Percentiles rank a stretch among this genome's conserved stretches.
These are phyloP conservation scores for Drosophila pachea DNA, from an alignment of 1,140 invertebrate species.

Conservation along the genomic window DNA sequence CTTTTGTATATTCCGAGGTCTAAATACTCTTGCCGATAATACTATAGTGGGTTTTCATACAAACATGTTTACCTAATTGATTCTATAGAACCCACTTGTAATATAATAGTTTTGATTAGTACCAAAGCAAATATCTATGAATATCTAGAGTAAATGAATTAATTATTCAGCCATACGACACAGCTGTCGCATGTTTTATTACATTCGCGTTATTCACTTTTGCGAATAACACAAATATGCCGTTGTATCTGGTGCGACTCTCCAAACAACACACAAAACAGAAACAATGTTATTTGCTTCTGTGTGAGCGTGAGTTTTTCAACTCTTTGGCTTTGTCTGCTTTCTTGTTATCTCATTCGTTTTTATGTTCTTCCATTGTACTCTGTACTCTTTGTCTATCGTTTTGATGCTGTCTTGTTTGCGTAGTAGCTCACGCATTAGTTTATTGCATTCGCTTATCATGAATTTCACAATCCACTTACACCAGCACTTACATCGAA, in stretches of 20 bases:
- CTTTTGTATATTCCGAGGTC: background rate
- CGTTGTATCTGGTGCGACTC: slow-evolving; percentile 44
- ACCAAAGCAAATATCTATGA: background rate
- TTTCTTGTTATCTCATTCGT: slow-evolving; percentile 55
- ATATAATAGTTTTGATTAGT: background rate
- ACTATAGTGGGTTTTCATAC: no score
- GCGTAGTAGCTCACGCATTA: slow-evolving; percentile 37
- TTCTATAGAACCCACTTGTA: background rate
- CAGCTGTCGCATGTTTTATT: background rate
- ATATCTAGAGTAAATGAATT: background rate
- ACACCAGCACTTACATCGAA: slow-evolving; percentile 28
- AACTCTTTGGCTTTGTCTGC: slow-evolving; percentile 63
- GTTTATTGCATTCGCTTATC: slow-evolving; percentile 49
- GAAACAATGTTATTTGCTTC: slow-evolving; percentile 14
- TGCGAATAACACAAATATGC: slow-evolving; percentile 2
- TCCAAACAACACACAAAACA: slow-evolving; percentile 6
- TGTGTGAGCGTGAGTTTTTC: slow-evolving; percentile 18
- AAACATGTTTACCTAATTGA: no score
- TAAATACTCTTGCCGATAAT: background rate
- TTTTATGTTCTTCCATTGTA: slow-evolving; percentile 61
- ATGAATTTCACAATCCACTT: slow-evolving; percentile 57
- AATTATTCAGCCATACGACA: background rate
- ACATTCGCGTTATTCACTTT: background rate
- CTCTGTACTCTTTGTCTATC: slow-evolving; percentile 64
- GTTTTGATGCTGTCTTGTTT: slow-evolving; percentile 16